Percentiles rank a stretch among this genome's conserved stretches.
Conservation (phyloP, 2,888 invertebrate genomes). For the Cephalotes varians region DNA sequence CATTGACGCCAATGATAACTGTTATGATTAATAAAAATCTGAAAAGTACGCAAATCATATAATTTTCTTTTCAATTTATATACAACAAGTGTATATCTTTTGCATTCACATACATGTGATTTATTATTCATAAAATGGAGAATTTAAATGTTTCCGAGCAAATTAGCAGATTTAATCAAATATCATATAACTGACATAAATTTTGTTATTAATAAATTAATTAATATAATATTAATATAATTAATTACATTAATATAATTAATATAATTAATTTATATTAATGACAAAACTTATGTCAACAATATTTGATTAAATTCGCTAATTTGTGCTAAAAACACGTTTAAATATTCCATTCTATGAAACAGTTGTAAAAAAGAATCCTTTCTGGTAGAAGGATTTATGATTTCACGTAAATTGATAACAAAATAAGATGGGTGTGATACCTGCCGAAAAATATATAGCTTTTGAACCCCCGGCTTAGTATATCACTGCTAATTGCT, state of each 20-base stretch:
- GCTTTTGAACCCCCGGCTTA: background rate
- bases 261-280: background rate
- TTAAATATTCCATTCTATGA: background rate
- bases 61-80: too few species aligned
- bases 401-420: background rate
- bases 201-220: too few species aligned
- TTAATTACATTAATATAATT: too few species aligned
- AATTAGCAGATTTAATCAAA: too few species aligned
- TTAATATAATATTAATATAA: too few species aligned
- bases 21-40: background rate
- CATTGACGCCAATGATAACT: background rate
- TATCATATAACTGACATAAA: too few species aligned
- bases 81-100: too few species aligned
- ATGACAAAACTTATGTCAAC: too few species aligned
- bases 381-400: background rate
- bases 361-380: background rate
- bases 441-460: background rate
- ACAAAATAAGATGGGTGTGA: background rate
- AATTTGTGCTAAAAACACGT: background rate
- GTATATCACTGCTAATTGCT: conserved; percentile 8
- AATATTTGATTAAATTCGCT: background rate
- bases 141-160: too few species aligned
- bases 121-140: too few species aligned
- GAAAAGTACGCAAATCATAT: background rate
- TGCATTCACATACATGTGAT: too few species aligned